Evolutionary conservation across 2,113 vertebrate genomes (phyloP).

Genomic region (Hassar affinis): DNA sequence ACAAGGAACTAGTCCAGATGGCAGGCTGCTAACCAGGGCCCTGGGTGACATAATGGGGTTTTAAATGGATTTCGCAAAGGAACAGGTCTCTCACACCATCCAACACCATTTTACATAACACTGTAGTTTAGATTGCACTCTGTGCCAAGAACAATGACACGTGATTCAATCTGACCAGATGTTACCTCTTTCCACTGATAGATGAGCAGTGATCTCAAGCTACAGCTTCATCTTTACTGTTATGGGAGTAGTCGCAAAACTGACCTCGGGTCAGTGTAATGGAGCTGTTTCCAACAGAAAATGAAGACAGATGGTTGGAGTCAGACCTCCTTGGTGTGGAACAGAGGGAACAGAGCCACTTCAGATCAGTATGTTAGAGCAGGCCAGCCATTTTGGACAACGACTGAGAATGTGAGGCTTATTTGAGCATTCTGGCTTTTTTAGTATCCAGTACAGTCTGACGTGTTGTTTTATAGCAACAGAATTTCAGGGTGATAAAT

Average conservation of each 20-base stretch:
- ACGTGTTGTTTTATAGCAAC: not conserved
- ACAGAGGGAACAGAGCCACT: constrained; percentile 6
- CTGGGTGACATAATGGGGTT: constrained; percentile 28
- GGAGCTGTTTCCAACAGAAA: not conserved
- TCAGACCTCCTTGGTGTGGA: constrained; percentile 11
- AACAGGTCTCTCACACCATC: constrained; percentile 12
- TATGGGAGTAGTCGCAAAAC: not conserved
- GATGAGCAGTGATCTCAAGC: not conserved
- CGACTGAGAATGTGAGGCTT: not conserved
- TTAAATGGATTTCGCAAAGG: constrained; percentile 35
- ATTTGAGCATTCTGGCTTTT: not conserved
- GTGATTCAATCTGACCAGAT: not conserved
- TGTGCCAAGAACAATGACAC: not conserved
- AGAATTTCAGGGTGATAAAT: not conserved
- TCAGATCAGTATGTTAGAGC: not conserved
- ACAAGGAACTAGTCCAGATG: constrained; percentile 48
- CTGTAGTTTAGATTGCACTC: not conserved
- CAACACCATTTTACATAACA: constrained; percentile 26
- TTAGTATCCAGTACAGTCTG: not conserved
- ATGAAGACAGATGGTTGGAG: constrained; percentile 38
- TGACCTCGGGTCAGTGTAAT: constrained; percentile 3
- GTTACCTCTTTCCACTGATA: constrained; percentile 2
- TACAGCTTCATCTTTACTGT: not conserved
- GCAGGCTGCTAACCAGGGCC: constrained; percentile 26
- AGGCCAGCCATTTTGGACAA: constrained; percentile 3